phyloP scores from a whole-genome alignment of 2,797 vertebrate genomes.

The Sebastes alutus region DNA sequence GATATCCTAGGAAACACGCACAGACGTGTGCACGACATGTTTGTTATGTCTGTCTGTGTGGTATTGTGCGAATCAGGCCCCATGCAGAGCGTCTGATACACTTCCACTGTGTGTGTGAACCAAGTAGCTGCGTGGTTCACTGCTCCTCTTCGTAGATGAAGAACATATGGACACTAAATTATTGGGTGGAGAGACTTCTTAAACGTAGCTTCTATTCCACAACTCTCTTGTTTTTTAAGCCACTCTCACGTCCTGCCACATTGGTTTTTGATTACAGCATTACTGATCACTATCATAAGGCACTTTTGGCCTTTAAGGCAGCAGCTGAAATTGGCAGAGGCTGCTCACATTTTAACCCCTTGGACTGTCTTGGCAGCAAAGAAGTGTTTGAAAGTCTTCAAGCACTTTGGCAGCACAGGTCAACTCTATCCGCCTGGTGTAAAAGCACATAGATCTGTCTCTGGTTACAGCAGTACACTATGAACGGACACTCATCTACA shows the following conservation, averaged over 20 bases:
- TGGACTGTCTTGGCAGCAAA: conserved; percentile 2
- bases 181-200: conserved; percentile 28
- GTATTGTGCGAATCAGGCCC: conserved; percentile 43
- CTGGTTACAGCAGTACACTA: conserved; percentile 1
- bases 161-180: conserved; percentile 37
- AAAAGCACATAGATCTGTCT: conserved; percentile 11
- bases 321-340: conserved; percentile 16
- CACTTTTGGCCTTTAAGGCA: conserved; percentile 8
- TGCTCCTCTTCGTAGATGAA: conserved; percentile 10
- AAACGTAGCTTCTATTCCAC: conserved; percentile 15
- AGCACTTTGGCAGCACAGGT: background rate
- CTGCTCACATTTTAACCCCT: conserved; percentile 11
- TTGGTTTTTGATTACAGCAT: conserved; percentile 21
- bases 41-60: conserved; percentile 48
- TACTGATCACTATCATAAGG: conserved; percentile 19
- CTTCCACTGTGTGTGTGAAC: conserved; percentile 46
- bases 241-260: background rate
- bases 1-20: background rate
- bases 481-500: background rate
- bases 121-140: background rate
- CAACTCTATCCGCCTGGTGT: background rate
- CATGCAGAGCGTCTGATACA: conserved; percentile 41
- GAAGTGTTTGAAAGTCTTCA: conserved; percentile 5
- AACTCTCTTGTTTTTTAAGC: background rate
- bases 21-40: background rate